Conservation (phyloP, 1,140 invertebrate genomes). For the Drosophila parabipectinata region DNA sequence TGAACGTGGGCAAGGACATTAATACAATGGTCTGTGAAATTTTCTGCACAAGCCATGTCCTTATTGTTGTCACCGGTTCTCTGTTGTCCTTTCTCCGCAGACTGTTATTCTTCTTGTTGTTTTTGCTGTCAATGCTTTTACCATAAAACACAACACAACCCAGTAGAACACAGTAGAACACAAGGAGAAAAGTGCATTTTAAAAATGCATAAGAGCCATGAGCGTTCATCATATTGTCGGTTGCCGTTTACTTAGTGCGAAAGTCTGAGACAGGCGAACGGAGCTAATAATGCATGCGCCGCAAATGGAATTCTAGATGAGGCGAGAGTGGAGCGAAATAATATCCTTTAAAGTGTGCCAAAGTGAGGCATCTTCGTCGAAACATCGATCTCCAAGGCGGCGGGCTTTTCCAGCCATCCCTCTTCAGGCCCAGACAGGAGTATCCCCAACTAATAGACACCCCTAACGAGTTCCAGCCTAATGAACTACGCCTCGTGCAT, state of each 20-base stretch:
- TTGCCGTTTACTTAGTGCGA: constrained; percentile 48
- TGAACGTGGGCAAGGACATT: constrained; percentile 64
- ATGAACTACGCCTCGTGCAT: constrained; percentile 69
- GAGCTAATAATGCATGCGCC: constrained; percentile 50
- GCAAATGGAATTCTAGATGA: constrained; percentile 68
- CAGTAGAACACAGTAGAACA: constrained; percentile 16
- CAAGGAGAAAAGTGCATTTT: constrained; percentile 70
- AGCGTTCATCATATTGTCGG: constrained; percentile 61
- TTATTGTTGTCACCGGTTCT: constrained; percentile 34
- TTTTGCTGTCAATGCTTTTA: constrained; percentile 69
- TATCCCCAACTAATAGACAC: constrained; percentile 39
- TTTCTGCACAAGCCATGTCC: constrained; percentile 48
- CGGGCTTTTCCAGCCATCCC: not conserved
- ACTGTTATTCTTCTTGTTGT: constrained; percentile 16
- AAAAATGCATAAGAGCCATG: constrained; percentile 75
- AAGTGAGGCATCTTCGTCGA: not conserved
- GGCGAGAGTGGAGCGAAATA: constrained; percentile 20
- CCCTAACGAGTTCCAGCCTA: constrained; percentile 29
- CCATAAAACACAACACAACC: constrained; percentile 52
- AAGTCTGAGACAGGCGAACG: constrained; percentile 5
- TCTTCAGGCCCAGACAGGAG: not conserved
- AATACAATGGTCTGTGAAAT: constrained; percentile 77
- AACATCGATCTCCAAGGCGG: not conserved
- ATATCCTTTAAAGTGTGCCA: constrained; percentile 27
- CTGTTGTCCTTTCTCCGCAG: constrained; percentile 17